These are phyloP conservation scores for Platerodrilus igneus DNA, from an alignment of 2,888 invertebrate species.

Conservation along the genomic window DNA sequence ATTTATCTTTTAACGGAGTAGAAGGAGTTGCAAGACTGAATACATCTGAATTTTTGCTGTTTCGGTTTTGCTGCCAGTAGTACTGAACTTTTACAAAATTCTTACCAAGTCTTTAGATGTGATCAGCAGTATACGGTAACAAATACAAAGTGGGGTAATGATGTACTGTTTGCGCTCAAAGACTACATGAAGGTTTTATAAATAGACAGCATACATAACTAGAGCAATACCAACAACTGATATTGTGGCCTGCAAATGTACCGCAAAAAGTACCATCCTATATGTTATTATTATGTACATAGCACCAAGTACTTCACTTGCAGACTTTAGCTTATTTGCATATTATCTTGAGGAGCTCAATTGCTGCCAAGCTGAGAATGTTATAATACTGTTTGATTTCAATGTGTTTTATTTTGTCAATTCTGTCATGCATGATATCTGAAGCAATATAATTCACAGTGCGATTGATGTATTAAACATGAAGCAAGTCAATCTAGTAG, in stretches of 20 bases:
- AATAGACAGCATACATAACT: no score
- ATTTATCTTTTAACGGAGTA: no score
- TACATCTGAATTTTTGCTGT: no score
- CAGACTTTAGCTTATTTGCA: neutral
- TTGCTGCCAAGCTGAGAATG: neutral
- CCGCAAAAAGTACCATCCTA: neutral
- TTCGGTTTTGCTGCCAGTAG: no score
- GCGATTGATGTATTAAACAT: neutral
- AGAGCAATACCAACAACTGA: neutral
- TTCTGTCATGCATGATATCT: neutral
- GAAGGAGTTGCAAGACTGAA: no score
- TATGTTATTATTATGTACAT: neutral
- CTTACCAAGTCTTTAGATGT: conserved; percentile 2
- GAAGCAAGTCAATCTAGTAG: neutral
- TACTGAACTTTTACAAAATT: neutral
- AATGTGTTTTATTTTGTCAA: neutral
- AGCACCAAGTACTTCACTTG: neutral
- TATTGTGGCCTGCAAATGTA: conserved; percentile 1
- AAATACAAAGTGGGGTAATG: no score
- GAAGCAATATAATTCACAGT: neutral
- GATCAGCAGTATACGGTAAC: no score
- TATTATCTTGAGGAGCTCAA: neutral
- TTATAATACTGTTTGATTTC: conserved; percentile 1
- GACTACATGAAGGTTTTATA: no score
- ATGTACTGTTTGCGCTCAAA: no score